These are phyloP conservation scores for Microctenopoma steveboyesi DNA, from an alignment of 2,797 vertebrate species.

Conservation along the genomic window DNA sequence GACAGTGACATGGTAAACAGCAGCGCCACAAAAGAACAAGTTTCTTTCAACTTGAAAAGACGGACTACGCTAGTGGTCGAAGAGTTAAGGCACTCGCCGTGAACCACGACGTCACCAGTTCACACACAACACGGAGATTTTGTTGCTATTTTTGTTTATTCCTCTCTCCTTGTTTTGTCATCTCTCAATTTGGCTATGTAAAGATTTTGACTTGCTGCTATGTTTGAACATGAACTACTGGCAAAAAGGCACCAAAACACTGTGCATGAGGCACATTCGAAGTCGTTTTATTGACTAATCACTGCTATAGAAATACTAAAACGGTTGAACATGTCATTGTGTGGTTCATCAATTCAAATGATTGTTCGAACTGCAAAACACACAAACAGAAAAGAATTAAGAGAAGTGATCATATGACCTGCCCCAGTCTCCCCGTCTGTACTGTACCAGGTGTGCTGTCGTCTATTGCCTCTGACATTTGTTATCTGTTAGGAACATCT, in stretches of 20 bases:
- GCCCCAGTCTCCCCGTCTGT: constrained; percentile 64
- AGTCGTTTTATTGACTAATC: constrained; percentile 10
- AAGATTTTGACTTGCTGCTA: background rate
- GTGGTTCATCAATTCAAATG: constrained; percentile 4
- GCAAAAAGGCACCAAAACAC: background rate
- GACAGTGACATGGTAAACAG: constrained; percentile 20
- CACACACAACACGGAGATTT: background rate
- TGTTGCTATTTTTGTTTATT: background rate
- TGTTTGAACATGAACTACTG: background rate
- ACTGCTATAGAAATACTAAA: background rate
- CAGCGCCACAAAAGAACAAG: background rate
- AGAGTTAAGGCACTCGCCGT: background rate
- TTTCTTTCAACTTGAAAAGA: background rate
- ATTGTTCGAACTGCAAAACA: constrained; percentile 22
- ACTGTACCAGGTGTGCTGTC: constrained; percentile 81
- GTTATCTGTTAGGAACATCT: constrained; percentile 85
- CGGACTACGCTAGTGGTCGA: background rate
- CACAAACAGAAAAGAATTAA: constrained; percentile 42
- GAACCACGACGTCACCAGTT: background rate
- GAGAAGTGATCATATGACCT: constrained; percentile 51
- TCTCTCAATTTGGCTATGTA: background rate
- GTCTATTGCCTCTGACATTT: constrained; percentile 80
- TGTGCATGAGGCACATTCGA: background rate
- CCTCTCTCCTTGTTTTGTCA: background rate
- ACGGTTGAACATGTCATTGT: constrained; percentile 10